A percentile compares a stretch with the other conserved stretches of the same genome.
Evolutionary conservation across 1,140 invertebrate genomes (phyloP).

Genomic region (Medauroidea extradentata): DNA sequence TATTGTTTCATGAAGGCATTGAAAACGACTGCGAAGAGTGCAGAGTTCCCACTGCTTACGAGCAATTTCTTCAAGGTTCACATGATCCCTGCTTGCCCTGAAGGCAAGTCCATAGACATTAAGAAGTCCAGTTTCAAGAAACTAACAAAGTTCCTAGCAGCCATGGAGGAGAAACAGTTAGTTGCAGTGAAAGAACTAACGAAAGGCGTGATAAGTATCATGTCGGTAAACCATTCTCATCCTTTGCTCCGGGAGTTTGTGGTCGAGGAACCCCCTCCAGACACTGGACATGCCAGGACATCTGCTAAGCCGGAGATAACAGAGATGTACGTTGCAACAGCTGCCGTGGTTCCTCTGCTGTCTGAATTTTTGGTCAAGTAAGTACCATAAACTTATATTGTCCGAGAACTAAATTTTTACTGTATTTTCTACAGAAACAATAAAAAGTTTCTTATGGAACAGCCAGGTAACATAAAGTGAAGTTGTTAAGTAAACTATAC

Average conservation of each 20-base stretch:
- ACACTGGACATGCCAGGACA: slow-evolving; percentile 9
- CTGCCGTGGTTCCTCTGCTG: slow-evolving; percentile 60
- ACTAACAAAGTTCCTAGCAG: slow-evolving; percentile 70
- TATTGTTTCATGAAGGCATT: slow-evolving; percentile 74
- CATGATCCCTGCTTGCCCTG: slow-evolving; percentile 67
- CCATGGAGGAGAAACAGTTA: slow-evolving; percentile 55
- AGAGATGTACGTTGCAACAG: slow-evolving; percentile 67
- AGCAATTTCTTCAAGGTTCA: slow-evolving; percentile 77
- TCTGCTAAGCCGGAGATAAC: slow-evolving; percentile 50
- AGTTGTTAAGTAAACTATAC: too few relatives aligned
- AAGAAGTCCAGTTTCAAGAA: slow-evolving; percentile 91
- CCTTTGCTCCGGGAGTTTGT: slow-evolving; percentile 46
- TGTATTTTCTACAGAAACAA: too few relatives aligned
- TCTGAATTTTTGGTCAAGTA: slow-evolving; percentile 26
- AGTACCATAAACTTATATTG: too few relatives aligned
- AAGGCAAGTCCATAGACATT: slow-evolving; percentile 64
- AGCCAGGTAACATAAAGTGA: too few relatives aligned
- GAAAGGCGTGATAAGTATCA: slow-evolving; percentile 69
- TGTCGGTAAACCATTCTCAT: slow-evolving; percentile 52
- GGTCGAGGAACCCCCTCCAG: slow-evolving; percentile 39
- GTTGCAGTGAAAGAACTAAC: slow-evolving; percentile 63
- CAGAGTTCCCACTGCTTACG: slow-evolving; percentile 63
- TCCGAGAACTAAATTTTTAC: too few relatives aligned
- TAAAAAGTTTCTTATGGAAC: too few relatives aligned
- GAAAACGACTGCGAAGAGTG: slow-evolving; percentile 57